Evolutionary conservation across 37 sponge, comb jelly and placozoan species (phyloP).

Genomic region (Spongilla lacustris): DNA sequence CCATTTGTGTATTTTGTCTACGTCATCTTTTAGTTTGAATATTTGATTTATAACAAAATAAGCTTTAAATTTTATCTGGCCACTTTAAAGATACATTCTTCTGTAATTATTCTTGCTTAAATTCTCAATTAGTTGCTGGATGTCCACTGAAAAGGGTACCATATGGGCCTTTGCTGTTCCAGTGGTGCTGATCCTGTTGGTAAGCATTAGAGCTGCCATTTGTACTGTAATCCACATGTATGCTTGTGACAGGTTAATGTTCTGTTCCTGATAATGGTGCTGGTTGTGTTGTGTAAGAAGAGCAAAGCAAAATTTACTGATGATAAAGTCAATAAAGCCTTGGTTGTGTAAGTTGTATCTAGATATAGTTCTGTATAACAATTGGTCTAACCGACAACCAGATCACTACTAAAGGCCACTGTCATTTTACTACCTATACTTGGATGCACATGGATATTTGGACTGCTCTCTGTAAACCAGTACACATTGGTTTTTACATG

Average conservation of each 20-base stretch:
- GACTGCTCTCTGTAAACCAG: conserved; percentile 44
- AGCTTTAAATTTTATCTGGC: too few relatives aligned
- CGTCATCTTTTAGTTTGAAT: too few relatives aligned
- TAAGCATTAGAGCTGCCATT: neutral
- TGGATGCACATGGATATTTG: conserved; percentile 23
- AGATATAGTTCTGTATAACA: neutral
- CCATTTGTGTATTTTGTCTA: too few relatives aligned
- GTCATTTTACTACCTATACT: neutral
- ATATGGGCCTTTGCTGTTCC: conserved; percentile 50
- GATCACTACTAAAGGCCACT: neutral
- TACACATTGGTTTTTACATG: conserved; percentile 39
- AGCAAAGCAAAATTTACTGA: neutral
- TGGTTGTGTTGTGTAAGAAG: neutral
- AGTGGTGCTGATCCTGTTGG: conserved; percentile 12
- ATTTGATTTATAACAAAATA: too few relatives aligned
- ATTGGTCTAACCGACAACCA: neutral
- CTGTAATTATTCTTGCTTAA: neutral
- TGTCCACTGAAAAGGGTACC: conserved; percentile 4
- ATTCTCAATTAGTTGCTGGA: conserved; percentile 21
- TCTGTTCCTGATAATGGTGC: neutral
- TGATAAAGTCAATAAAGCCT: neutral
- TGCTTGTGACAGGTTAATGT: neutral
- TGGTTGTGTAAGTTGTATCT: too few relatives aligned
- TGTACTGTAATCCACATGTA: neutral
- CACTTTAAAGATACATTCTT: neutral